Evolutionary conservation across 2,888 invertebrate species (phyloP), one percentile per base, ranked within the genome.

Genomic region (Leucania comma): DNA sequence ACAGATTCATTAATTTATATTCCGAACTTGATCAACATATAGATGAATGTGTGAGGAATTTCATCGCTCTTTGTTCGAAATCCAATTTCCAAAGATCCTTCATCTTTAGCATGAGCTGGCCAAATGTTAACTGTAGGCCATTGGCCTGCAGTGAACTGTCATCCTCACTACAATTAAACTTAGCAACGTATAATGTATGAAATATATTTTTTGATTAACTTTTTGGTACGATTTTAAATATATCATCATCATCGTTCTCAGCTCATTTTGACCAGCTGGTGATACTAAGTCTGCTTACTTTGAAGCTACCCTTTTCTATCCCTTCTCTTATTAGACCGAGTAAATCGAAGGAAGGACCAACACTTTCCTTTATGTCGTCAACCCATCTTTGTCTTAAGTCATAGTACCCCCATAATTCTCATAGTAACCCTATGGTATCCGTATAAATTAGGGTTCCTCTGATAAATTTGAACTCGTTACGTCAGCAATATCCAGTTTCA

Each of bases 391-490:
- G 51, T 68, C 56, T 63, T 59, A 22, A 35, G 38, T 54, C 75
- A 38, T 54, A 48, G 29, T 65, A 51, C 66, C 58, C 51, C 59
- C 24, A 73, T 68, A 71, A 78, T 64, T 70, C 72, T 64, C 68
- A 63, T 60, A 63, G 74, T 32, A 67, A 68, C 68, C 75, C 77
- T 75, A 78, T 72, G 59, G 72, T 53, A 81, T 78, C 67, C 58
- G 68, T 78, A 62, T 69, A 75, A 76, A 73, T 72, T 78, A 68
- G 78, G 82, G 75, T 86, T 69, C 70, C 70, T 70, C 77, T 67
- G 67, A 72, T 81, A 76, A 79, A 84, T 84, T 85, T 74, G 59
- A 71, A 69, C 70, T 74, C 67, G 51, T 84, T 78, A 80, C 72
- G 71, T 78, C 82, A 62, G 65, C 67, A 61, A 69, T 76, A 65